Evolutionary conservation across 1,140 invertebrate species (phyloP).

Genomic region (Acromyrmex echinatior): DNA sequence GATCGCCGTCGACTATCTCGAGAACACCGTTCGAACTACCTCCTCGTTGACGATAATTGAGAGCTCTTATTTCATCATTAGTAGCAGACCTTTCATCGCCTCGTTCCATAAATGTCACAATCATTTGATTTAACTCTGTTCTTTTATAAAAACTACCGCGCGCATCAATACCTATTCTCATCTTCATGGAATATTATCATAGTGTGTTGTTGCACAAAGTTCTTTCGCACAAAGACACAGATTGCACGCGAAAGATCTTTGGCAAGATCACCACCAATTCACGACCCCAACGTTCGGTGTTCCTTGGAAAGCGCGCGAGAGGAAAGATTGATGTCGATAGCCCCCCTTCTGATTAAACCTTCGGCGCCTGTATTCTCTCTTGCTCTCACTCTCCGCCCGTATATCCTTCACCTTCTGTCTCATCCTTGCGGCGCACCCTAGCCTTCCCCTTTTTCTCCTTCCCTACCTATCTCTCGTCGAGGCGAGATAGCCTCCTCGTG

Average conservation of each 20-base stretch:
- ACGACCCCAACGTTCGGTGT: constrained; percentile 54
- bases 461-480: constrained; percentile 46
- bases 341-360: constrained; percentile 74
- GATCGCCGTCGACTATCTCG: constrained; percentile 20
- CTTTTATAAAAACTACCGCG: constrained; percentile 2
- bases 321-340: constrained; percentile 69
- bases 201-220: constrained; percentile 15
- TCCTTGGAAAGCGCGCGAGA: constrained; percentile 56
- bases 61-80: constrained; percentile 38
- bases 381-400: constrained; percentile 36
- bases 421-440: constrained; percentile 37
- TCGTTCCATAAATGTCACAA: constrained; percentile 18
- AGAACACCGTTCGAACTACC: not conserved
- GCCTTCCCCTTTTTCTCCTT: constrained; percentile 39
- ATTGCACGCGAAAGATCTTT: constrained; percentile 32
- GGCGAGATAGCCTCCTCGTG: constrained; percentile 78
- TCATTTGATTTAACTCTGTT: not conserved
- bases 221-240: not conserved
- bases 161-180: not conserved
- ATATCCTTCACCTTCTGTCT: constrained; percentile 41
- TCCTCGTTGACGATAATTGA: constrained; percentile 6
- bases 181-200: not conserved
- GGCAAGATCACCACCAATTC: constrained; percentile 46
- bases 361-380: constrained; percentile 71
- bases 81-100: not conserved